Base-by-base conservation (phyloP, 2,888 invertebrate species). In the Pyrochroa serraticornis region DNA sequence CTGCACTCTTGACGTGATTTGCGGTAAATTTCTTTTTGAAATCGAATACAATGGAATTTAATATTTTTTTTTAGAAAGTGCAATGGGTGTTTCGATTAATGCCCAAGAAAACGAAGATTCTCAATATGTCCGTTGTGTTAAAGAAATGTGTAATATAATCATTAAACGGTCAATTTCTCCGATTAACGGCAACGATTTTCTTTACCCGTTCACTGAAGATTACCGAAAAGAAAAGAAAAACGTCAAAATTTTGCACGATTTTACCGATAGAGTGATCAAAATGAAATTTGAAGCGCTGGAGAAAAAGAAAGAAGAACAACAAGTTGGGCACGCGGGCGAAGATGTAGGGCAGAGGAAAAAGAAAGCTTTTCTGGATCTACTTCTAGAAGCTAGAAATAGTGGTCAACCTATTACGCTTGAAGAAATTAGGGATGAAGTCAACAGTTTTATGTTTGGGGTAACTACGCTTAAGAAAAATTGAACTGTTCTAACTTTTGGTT, bases 1-100 rank as follows among this genome's bases (percentile, higher is more conserved):
- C 48, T 88, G 80, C 78, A 84, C 82, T 2, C 75, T 88, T 70
- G 87, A 87, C 71, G 82, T 85, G 32, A 85, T 88, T 60, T 85
- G 86, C 73, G 85, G 87, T 87, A 76, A 75, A 35, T 34, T 31
- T 72, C 41, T 14, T 10, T 37, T 46, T 13, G 30, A 7, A n/a
- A 13, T 32, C 8, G 10, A 43, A 22, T 7, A 33, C 2, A 5
- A 33, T 7, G 9, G 3, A 31, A 31, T 10, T 7, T 2, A 8
- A 45, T 34, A 9, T 8, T n/a, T 33, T 48, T 69, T 76, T 82
- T 50, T 80, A 91, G 93, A 93, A 80, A 88, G 91, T 6, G 89
- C 93, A 5, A 94, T 94, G 93, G 93, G 93, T 0, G 84, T 86
- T 6, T 83, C 84, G 30, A 80, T 91, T 0, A 82, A 60, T 12